These are phyloP conservation scores for Drosophila kepulauana DNA, from an alignment of 1,140 invertebrate genomes.

Conservation along the genomic window DNA sequence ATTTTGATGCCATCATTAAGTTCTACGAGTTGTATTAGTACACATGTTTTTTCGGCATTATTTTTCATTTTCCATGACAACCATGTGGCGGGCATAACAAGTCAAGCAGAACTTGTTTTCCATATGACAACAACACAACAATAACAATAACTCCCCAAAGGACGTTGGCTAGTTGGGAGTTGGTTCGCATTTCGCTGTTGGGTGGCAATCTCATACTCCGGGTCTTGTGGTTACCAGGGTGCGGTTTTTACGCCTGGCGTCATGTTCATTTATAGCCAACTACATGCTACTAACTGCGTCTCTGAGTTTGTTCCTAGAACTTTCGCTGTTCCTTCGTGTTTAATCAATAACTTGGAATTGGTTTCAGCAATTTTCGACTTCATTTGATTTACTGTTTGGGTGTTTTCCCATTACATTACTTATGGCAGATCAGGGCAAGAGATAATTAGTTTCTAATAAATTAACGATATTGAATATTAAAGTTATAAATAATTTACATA, in stretches of 20 bases:
- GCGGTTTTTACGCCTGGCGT: conserved; percentile 75
- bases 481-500: no score
- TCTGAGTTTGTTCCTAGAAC: conserved; percentile 50
- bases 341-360: conserved; percentile 64
- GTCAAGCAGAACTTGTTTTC: conserved; percentile 63
- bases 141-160: conserved; percentile 56
- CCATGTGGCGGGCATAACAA: conserved; percentile 62
- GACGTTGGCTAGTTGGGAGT: conserved; percentile 46
- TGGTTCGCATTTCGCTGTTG: conserved; percentile 1
- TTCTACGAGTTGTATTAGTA: neutral
- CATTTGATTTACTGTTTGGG: conserved; percentile 6
- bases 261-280: conserved; percentile 68
- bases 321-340: conserved; percentile 70
- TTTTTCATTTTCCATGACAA: conserved; percentile 55
- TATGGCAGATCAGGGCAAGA: conserved; percentile 59
- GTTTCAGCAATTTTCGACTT: conserved; percentile 10
- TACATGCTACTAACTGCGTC: conserved; percentile 2
- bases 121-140: conserved; percentile 44
- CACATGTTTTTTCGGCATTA: conserved; percentile 16
- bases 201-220: conserved; percentile 14
- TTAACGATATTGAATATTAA: no score
- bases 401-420: conserved; percentile 42
- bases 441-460: no score
- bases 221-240: conserved; percentile 49
- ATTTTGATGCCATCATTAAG: conserved; percentile 26